These are phyloP conservation scores for Chlorodrepanis virens DNA, from an alignment of 2,113 vertebrate species.

Conservation along the genomic window DNA sequence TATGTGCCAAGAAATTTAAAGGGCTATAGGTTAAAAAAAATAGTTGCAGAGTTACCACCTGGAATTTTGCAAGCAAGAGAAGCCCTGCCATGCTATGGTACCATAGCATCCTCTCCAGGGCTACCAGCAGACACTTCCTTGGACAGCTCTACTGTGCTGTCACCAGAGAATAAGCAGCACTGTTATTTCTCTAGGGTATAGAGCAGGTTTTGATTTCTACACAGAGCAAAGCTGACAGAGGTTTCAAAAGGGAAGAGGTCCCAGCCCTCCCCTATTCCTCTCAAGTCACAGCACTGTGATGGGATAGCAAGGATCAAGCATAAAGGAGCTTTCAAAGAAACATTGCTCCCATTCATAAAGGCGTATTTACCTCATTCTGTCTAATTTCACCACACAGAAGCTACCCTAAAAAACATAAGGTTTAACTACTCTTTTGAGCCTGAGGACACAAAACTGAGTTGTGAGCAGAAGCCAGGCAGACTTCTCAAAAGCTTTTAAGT, in stretches of 20 bases:
- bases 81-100: background rate
- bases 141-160: background rate
- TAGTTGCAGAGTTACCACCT: fast-evolving
- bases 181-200: background rate
- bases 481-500: background rate
- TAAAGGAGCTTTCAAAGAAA: background rate
- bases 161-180: background rate
- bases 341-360: background rate
- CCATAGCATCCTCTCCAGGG: background rate
- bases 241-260: background rate
- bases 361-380: background rate
- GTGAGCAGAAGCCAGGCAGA: background rate
- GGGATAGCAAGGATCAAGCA: background rate
- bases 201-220: background rate
- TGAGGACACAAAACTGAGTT: background rate
- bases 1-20: background rate
- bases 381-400: background rate
- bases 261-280: background rate
- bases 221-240: background rate
- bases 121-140: background rate
- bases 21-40: background rate
- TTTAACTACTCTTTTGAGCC: background rate
- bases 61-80: background rate
- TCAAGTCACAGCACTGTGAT: background rate
- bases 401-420: background rate